Evolutionary conservation across 2,888 invertebrate species (phyloP).

Genomic region (Macroteleia sp.): DNA sequence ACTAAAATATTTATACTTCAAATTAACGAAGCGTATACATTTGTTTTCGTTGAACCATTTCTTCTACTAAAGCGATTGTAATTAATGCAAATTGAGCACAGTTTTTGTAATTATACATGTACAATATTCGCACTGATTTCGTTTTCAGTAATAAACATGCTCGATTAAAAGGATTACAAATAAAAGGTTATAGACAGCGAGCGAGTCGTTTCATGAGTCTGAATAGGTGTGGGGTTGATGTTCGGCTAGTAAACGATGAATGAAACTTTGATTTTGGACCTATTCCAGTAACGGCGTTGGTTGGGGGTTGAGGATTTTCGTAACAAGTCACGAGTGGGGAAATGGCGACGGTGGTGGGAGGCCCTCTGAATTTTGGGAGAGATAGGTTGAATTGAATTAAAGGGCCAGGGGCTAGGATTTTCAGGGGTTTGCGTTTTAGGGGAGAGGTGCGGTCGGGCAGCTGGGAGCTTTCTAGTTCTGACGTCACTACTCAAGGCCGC

Average conservation of each 20-base stretch:
- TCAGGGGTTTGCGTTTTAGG: constrained; percentile 39
- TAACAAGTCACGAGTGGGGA: constrained; percentile 15
- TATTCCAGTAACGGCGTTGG: constrained; percentile 44
- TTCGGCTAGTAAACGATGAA: constrained; percentile 63
- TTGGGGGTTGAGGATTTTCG: constrained; percentile 36
- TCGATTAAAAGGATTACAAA: too few relatives aligned
- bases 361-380: constrained; percentile 34
- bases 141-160: too few relatives aligned
- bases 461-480: constrained; percentile 64
- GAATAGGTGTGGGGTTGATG: constrained; percentile 64
- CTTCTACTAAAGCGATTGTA: too few relatives aligned
- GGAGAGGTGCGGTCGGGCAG: constrained; percentile 47
- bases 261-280: constrained; percentile 64
- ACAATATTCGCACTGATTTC: too few relatives aligned
- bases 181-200: too few relatives aligned
- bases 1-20: too few relatives aligned
- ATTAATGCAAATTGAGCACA: too few relatives aligned
- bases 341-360: background rate
- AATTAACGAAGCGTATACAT: too few relatives aligned
- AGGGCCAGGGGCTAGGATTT: constrained; percentile 28
- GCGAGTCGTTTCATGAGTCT: too few relatives aligned
- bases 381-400: constrained; percentile 49
- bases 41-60: too few relatives aligned
- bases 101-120: too few relatives aligned
- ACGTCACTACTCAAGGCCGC: constrained; percentile 67